phyloP scores from a whole-genome alignment of 1,140 invertebrate genomes.

The Pomacea maculata region DNA sequence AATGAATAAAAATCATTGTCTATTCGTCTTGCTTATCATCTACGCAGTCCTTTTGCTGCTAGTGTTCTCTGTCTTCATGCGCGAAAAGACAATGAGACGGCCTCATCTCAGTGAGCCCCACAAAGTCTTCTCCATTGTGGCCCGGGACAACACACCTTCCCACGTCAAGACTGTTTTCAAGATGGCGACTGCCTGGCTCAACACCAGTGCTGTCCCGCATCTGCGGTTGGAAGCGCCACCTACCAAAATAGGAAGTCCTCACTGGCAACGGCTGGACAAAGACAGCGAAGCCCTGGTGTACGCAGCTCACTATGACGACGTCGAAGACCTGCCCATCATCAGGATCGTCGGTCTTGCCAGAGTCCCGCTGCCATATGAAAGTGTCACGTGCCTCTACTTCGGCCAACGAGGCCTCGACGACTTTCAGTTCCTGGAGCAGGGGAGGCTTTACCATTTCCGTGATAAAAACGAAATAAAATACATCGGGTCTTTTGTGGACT shows the following conservation, averaged over 20 bases:
- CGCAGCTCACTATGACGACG: constrained; percentile 16
- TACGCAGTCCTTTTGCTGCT: too few species aligned
- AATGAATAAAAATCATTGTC: too few species aligned
- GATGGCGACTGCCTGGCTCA: neutral
- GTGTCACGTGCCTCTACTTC: constrained; percentile 2
- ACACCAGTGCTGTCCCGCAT: too few species aligned
- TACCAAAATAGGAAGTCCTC: neutral
- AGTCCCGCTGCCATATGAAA: constrained; percentile 6
- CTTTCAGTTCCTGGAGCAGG: neutral
- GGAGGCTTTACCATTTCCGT: neutral
- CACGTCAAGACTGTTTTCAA: too few species aligned
- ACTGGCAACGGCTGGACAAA: constrained; percentile 6
- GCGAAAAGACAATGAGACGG: neutral
- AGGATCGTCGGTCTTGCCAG: constrained; percentile 5
- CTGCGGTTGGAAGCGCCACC: too few species aligned
- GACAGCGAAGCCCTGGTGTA: constrained; percentile 3
- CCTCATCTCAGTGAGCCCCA: neutral
- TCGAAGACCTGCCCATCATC: neutral
- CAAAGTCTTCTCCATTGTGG: neutral
- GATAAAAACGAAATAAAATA: neutral
- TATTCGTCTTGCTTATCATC: too few species aligned
- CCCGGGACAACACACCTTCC: neutral
- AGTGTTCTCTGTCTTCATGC: neutral
- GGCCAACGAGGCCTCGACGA: neutral
- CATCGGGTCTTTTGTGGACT: constrained; percentile 1